Percentiles rank a stretch among this genome's conserved stretches.
Conservation (phyloP, 2,888 invertebrate genomes). For the Agriopis marginaria region DNA sequence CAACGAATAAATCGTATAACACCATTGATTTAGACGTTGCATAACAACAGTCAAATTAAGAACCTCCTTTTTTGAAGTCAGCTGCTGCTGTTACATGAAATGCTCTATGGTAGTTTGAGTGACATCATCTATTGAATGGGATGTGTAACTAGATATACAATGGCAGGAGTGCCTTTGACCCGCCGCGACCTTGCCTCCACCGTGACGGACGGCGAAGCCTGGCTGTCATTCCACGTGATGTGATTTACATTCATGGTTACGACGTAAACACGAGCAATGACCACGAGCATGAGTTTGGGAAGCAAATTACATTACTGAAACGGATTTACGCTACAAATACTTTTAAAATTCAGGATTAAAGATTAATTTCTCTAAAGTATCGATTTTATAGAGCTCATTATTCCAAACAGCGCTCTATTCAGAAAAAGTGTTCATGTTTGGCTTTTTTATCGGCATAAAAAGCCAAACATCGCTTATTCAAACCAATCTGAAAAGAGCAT, state of each 20-base stretch:
- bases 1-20: no score
- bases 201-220: conserved; percentile 59
- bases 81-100: conserved; percentile 8
- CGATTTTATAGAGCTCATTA: neutral
- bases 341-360: neutral
- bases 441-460: no score
- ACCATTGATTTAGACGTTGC: no score
- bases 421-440: neutral
- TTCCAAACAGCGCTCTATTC: neutral
- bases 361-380: neutral
- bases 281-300: neutral
- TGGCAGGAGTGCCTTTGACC: conserved; percentile 63
- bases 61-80: neutral
- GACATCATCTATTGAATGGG: conserved; percentile 45
- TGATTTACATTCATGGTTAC: conserved; percentile 21
- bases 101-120: conserved; percentile 34
- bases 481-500: conserved; percentile 1
- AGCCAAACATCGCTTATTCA: neutral
- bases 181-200: conserved; percentile 53
- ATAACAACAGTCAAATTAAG: no score
- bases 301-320: neutral
- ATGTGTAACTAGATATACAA: conserved; percentile 36
- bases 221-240: conserved; percentile 18
- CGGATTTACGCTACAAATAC: neutral
- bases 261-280: neutral